Base-by-base conservation (phyloP, 1,140 invertebrate genomes). In the Caenorhabditis latens region DNA sequence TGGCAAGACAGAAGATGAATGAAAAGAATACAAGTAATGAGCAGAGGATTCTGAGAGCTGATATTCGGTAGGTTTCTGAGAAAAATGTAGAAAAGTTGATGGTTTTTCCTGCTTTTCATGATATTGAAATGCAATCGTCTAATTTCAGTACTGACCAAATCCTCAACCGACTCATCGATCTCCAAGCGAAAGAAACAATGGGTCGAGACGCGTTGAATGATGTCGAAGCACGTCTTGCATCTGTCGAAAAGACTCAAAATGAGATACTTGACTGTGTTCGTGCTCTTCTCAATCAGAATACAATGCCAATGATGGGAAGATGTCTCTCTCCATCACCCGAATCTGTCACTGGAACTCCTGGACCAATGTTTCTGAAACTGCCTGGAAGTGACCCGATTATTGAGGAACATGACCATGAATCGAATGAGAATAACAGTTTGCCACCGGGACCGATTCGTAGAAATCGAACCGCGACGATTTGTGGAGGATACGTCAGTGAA, bases 41-140 rank as follows among this genome's bases (percentile, higher is more conserved):
- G 24, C 90, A 90, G 55, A 79, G 90, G 57, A 90, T 90, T n/a
- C 65, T 88, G n/a, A 67, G 90, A 79, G 91, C 90, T 1, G 87
- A 85, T 61, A 90, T 91, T 58, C 40, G 79, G 86, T 87, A 24
- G 4, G 84, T 85, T 53, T n/a, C n/a, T 42, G 9, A 43, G 5
- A 40, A 9, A 42, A 40, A 71, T 43, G 7, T 8, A 46, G 19
- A 43, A 4, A 4, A n/a, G n/a, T n/a, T n/a, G n/a, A n/a, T n/a
- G n/a, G n/a, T n/a, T n/a, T n/a, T n/a, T n/a, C n/a, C n/a, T n/a
- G n/a, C n/a, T n/a, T n/a, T n/a, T n/a, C n/a, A n/a, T n/a, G n/a
- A n/a, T n/a, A n/a, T n/a, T n/a, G n/a, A n/a, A n/a, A n/a, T n/a
- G n/a, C n/a, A n/a, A n/a, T n/a, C n/a, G n/a, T 65, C 9, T 40